phyloP scores from a whole-genome alignment of 2,113 vertebrate genomes.

The Silurus asotus region DNA sequence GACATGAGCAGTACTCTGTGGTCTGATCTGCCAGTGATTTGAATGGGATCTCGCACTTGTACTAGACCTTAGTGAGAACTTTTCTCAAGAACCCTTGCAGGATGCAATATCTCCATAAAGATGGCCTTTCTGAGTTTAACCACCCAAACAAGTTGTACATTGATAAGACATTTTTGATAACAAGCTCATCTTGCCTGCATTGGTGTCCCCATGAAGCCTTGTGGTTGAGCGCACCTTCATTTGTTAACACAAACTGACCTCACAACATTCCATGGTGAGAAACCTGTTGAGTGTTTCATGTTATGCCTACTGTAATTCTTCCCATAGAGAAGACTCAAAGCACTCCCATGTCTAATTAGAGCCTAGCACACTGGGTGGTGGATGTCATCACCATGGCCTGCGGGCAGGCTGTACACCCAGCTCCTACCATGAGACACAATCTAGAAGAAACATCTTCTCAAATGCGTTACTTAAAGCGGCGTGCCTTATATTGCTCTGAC shows the following conservation, averaged over 20 bases:
- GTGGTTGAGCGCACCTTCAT: not conserved
- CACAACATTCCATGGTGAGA: not conserved
- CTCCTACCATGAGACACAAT: not conserved
- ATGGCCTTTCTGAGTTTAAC: not conserved
- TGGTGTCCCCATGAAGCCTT: not conserved
- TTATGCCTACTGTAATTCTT: not conserved
- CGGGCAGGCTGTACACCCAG: not conserved
- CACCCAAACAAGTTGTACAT: not conserved
- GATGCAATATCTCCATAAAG: not conserved
- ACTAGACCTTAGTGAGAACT: not conserved
- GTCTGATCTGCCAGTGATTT: not conserved
- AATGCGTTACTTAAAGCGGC: not conserved
- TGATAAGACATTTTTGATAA: not conserved
- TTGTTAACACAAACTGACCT: not conserved
- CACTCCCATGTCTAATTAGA: not conserved
- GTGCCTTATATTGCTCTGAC: not conserved
- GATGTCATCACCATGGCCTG: not conserved
- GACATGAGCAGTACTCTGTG: not conserved
- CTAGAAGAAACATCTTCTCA: not conserved
- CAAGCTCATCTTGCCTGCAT: not conserved
- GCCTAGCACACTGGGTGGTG: not conserved
- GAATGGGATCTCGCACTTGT: not conserved
- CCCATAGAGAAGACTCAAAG: not conserved
- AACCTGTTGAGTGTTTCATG: slow-evolving; percentile 8
- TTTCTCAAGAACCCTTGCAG: not conserved